Base-by-base conservation (phyloP, 2,888 invertebrate genomes). In the Chaetoderma sp. region DNA sequence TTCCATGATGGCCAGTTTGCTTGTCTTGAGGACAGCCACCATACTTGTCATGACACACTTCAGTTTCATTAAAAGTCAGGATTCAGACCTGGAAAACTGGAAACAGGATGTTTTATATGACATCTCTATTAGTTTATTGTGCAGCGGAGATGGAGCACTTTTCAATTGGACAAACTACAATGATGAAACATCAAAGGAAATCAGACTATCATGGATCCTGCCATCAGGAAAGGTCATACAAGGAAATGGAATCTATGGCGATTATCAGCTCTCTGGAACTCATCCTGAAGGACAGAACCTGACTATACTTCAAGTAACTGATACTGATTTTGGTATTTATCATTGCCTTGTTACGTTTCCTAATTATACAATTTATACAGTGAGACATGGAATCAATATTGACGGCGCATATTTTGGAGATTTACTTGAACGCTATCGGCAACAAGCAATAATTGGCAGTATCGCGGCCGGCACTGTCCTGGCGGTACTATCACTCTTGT, bases 401-500 rank as follows among this genome's bases (percentile, higher is more conserved):
- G 71, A 79, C 30, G 81, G 81, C 3, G 70, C 81, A 0, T 74
- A 74, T 61, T 81, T 70, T 63, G 70, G 75, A 8, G 72, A 75
- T 18, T 64, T 80, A 21, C 45, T 75, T 16, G 67, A 68, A 2
- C 60, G 71, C n/a, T 81, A 79, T 65, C 63, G 66, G 13, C 52
- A 72, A 4, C 78, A 76, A 33, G 79, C 79, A n/a, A 72, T 78
- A 21, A 59, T 77, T 36, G 81, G 81, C 6, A 80, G 77, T 4
- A 76, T 79, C 2, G 80, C 80, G 0, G 80, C 78, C 1, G 81
- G 69, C 10, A 59, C 63, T 27, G 60, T 79, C 61, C 69, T 80
- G 54, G 73, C 66, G 0, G 33, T 75, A 0, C 27, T 78, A 1
- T 71, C 69, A 1, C 70, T 72, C 6, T 60, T 64, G 6, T 79